Conservation (phyloP, 2,797 vertebrate genomes). For the Acanthurus leucopareius region DNA sequence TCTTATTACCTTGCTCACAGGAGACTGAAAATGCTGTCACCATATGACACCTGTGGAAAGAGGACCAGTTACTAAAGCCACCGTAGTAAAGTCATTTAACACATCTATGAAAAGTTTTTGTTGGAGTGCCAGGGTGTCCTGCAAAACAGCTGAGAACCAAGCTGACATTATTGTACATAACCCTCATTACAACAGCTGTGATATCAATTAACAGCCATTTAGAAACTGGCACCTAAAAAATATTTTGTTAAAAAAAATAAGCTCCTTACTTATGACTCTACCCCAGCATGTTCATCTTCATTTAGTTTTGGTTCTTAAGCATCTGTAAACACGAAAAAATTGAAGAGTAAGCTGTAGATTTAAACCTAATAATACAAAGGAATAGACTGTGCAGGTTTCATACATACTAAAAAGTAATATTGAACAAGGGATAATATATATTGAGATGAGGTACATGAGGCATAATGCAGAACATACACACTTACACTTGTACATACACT, state of each 20-base stretch:
- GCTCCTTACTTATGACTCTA: slow-evolving; percentile 21
- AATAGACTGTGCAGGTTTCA: neutral
- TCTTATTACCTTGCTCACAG: slow-evolving; percentile 45
- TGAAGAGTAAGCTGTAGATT: neutral
- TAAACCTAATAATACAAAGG: neutral
- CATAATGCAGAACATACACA: neutral
- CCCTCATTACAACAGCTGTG: slow-evolving; percentile 12
- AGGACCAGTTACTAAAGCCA: slow-evolving; percentile 40
- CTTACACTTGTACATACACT: too few species aligned
- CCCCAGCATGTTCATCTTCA: neutral
- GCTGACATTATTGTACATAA: neutral
- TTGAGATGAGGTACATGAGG: neutral
- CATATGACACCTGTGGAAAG: slow-evolving; percentile 55
- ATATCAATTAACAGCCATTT: slow-evolving; percentile 4
- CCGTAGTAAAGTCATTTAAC: slow-evolving; percentile 24
- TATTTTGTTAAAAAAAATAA: neutral
- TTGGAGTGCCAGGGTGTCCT: slow-evolving; percentile 22
- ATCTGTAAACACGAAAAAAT: slow-evolving; percentile 22
- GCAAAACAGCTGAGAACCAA: slow-evolving; percentile 43
- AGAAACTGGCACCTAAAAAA: slow-evolving; percentile 10
- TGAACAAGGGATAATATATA: neutral
- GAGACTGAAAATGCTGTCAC: slow-evolving; percentile 54
- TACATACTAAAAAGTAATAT: neutral
- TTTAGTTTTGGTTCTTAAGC: neutral
- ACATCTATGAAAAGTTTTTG: slow-evolving; percentile 41